phyloP scores from a whole-genome alignment of 1,140 invertebrate species.

The Aphaenogaster ashmeadi region DNA sequence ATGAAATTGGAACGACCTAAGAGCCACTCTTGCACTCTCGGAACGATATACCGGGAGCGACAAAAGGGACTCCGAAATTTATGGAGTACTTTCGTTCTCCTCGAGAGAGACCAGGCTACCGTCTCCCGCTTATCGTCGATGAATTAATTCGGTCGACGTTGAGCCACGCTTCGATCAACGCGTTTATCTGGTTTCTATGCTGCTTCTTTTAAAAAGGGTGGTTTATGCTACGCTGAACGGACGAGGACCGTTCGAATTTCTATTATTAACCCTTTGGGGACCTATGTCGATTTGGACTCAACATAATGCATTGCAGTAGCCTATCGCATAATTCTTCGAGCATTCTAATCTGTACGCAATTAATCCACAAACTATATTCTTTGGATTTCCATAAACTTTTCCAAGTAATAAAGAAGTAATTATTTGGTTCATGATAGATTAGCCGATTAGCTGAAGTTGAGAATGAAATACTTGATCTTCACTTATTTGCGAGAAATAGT shows the following conservation, averaged over 20 bases:
- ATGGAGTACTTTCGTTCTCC: conserved; percentile 34
- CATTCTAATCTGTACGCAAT: no score
- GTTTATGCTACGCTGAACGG: neutral
- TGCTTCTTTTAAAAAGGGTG: neutral
- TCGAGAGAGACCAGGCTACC: conserved; percentile 19
- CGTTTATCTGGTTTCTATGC: conserved; percentile 14
- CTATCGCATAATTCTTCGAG: no score
- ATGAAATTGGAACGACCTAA: conserved; percentile 56
- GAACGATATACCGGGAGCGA: conserved; percentile 6
- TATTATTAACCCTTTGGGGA: no score
- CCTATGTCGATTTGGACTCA: no score
- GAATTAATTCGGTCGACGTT: conserved; percentile 46
- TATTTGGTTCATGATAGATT: no score
- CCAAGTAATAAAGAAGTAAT: no score
- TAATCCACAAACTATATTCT: no score
- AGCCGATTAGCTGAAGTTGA: no score
- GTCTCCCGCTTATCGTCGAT: conserved; percentile 44
- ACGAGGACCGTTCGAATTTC: neutral
- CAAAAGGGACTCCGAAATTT: conserved; percentile 46
- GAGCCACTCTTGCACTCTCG: conserved; percentile 21
- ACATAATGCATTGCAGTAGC: no score
- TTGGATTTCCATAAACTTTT: no score
- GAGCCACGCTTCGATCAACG: neutral
- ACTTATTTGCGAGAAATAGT: no score
- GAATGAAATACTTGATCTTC: no score